Evolutionary conservation across 2,888 invertebrate genomes (phyloP), one percentile per base, ranked within the genome.

Genomic region (Leptopilina drosophilae): DNA sequence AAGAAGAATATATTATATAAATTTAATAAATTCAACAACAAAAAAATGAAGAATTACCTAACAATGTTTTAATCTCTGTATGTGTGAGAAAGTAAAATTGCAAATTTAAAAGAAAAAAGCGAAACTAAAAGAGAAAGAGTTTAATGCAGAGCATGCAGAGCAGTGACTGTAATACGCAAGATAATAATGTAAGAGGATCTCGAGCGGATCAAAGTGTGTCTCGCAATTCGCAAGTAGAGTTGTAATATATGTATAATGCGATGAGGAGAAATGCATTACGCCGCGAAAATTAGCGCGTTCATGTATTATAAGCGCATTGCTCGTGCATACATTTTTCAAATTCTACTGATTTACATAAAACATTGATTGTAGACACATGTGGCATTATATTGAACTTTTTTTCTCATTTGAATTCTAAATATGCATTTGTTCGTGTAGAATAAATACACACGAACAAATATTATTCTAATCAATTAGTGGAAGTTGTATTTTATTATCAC

Each of bases 71-170:
- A 33, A 33, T 33, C 33, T 33, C 33, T 0, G 3, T 11, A 12
- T 12, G 2, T 49, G 46, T 4, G 49, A 49, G 49, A 49, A 49
- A 49, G 49, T 49, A 49, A 49, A 46, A 49, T 49, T 49, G 49
- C 42, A 8, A 42, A 42, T 42, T 42, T 33, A 33, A 33, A 42
- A 0, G 12, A 49, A 78, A 78, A 62, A 69, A 69, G 49, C 77
- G 77, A 69, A 80, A 78, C 75, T 59, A 66, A 46, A 79, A 77
- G 75, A 77, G 49, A 56, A 64, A 66, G 66, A 66, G 49, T 49
- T 49, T 75, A 64, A 80, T 75, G 49, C 20, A 49, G 14, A 49
- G 42, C 42, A 42, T 42, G 42, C 42, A 42, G 33, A 33, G 33
- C 3, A 33, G 67, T 49, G 26, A 46, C 46, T 67, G 46, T 67